phyloP scores from a whole-genome alignment of 2,888 invertebrate species.

The Cantharis flavilabris region DNA sequence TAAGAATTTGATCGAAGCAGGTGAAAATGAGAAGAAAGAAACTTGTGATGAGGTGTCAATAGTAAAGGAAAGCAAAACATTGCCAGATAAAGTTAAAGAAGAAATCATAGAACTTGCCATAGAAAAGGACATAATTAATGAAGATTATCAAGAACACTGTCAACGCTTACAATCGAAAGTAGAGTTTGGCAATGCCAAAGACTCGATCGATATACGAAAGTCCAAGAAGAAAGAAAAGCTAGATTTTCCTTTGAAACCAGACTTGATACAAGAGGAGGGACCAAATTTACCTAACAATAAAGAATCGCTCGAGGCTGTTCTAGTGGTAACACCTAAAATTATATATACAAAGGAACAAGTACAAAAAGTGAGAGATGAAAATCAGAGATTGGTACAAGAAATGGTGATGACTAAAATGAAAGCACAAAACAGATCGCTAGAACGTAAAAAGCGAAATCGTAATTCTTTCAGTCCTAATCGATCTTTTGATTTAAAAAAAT shows the following conservation, averaged over 20 bases:
- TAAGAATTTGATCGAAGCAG: slow-evolving; percentile 49
- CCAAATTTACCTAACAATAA: slow-evolving; percentile 56
- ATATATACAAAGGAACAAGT: slow-evolving; percentile 66
- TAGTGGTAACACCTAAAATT: slow-evolving; percentile 41
- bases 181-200: slow-evolving; percentile 71
- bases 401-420: slow-evolving; percentile 80
- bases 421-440: slow-evolving; percentile 67
- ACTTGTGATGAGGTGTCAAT: not conserved
- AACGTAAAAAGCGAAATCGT: slow-evolving; percentile 62
- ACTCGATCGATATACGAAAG: slow-evolving; percentile 69
- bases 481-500: slow-evolving; percentile 46
- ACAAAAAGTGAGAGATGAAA: slow-evolving; percentile 78
- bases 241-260: slow-evolving; percentile 41
- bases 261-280: slow-evolving; percentile 52
- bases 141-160: slow-evolving; percentile 66
- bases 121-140: slow-evolving; percentile 42
- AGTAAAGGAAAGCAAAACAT: slow-evolving; percentile 18
- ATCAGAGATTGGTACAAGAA: slow-evolving; percentile 82
- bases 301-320: slow-evolving; percentile 51
- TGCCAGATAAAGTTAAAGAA: slow-evolving; percentile 33
- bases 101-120: slow-evolving; percentile 12
- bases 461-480: slow-evolving; percentile 51
- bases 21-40: slow-evolving; percentile 25
- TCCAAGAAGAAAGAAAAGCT: slow-evolving; percentile 56
- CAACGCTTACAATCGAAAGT: slow-evolving; percentile 69